Evolutionary conservation across 2,888 invertebrate genomes (phyloP), one percentile per base, ranked within the genome.

Genomic region (Copidosoma aretas): DNA sequence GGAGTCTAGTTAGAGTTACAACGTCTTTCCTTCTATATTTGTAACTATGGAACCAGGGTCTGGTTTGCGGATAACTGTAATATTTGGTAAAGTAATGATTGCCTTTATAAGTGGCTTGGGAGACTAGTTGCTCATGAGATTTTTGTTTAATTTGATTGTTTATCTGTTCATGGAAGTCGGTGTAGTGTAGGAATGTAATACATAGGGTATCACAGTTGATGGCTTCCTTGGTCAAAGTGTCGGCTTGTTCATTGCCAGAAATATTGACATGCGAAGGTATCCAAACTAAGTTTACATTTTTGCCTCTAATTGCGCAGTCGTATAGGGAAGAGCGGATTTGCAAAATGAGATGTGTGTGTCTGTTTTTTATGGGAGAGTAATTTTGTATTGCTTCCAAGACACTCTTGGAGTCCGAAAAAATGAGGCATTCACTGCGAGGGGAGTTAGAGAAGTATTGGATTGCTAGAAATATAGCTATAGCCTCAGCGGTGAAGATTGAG

Each of bases 361-460:
- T 53, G 14, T n/a, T 19, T 2, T 59, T 59, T 5, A 17, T 15
- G 4, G 21, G 12, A 14, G 24, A 22, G 32, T 32, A 32, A 32
- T 8, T 32, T 32, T 32, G 3, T 32, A 32, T 32, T 22, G 43
- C 25, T 32, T 25, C 8, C 15, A 60, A 10, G 4, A 41, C 60
- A 21, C 49, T 25, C 1, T 17, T 4, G 4, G 60, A 60, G 60
- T 60, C 60, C 8, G 49, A 49, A 19, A 60, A 49, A 25, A 60
- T 60, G 21, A 22, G 19, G 17, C 22, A 10, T 8, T 59, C 43
- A 19, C 1, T 22, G 1, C 41, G 41, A 15, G 21, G 21, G 10
- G 3, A 12, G 14, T 41, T 15, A 5, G 19, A 14, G 17, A 59
- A 21, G 19, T 43, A 12, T 21, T 46, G 14, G 12, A 60, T 19